These are phyloP conservation scores for Heliconius congener DNA, from an alignment of 1,140 invertebrate species.

Conservation along the genomic window DNA sequence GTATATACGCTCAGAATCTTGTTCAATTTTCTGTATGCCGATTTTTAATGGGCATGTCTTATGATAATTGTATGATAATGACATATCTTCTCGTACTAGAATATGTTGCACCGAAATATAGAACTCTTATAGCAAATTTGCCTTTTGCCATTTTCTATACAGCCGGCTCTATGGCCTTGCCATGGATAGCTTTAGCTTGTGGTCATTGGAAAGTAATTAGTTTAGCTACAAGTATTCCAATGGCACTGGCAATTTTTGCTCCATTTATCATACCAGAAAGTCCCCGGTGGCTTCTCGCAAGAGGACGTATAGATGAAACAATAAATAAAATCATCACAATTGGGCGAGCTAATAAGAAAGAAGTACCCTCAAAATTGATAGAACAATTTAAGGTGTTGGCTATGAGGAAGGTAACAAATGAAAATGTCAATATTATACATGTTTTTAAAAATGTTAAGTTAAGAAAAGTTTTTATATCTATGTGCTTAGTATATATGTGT, in stretches of 20 bases:
- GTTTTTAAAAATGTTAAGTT: slow-evolving; percentile 57
- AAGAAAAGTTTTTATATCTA: slow-evolving; percentile 56
- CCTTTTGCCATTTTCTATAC: slow-evolving; percentile 85
- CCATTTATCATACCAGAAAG: slow-evolving; percentile 87
- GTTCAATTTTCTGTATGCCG: slow-evolving; percentile 83
- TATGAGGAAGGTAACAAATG: slow-evolving; percentile 43
- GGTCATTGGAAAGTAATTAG: slow-evolving; percentile 86
- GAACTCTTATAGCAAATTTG: slow-evolving; percentile 84
- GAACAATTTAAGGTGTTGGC: slow-evolving; percentile 58
- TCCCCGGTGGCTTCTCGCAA: slow-evolving; percentile 87
- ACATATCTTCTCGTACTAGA: slow-evolving; percentile 82
- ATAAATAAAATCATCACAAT: slow-evolving; percentile 80
- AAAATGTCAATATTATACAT: slow-evolving; percentile 48
- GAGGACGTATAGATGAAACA: slow-evolving; percentile 85
- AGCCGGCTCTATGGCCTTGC: slow-evolving; percentile 82
- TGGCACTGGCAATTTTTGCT: slow-evolving; percentile 66
- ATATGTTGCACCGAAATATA: slow-evolving; percentile 83
- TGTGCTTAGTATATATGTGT: slow-evolving; percentile 61
- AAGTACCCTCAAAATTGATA: slow-evolving; percentile 54
- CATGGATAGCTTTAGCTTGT: slow-evolving; percentile 85
- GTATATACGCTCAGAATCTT: slow-evolving; percentile 83
- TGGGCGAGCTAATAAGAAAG: slow-evolving; percentile 59
- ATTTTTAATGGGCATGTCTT: slow-evolving; percentile 86
- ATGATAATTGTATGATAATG: slow-evolving; percentile 92
- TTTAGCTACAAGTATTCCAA: slow-evolving; percentile 80